phyloP scores from a whole-genome alignment of 2,113 vertebrate genomes.

The Etia nguti region DNA sequence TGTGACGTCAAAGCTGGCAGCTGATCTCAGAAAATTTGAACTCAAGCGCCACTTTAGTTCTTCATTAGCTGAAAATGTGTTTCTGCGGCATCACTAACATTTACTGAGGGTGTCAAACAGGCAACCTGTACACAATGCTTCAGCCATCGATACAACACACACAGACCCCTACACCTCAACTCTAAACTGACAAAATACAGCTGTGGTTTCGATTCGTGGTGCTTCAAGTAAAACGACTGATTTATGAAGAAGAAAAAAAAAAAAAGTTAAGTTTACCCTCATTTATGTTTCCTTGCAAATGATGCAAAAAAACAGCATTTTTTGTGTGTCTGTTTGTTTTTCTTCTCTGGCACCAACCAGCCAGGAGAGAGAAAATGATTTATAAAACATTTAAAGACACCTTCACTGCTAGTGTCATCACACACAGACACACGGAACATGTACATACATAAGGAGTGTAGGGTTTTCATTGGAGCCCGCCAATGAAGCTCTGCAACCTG shows the following conservation, averaged over 20 bases:
- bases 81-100: conserved; percentile 40
- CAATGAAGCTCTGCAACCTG: conserved; percentile 77
- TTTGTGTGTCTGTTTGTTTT: background rate
- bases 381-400: conserved; percentile 54
- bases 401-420: background rate
- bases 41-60: background rate
- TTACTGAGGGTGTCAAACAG: conserved; percentile 56
- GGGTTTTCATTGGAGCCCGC: conserved; percentile 77
- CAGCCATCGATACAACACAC: conserved; percentile 37
- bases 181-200: conserved; percentile 38
- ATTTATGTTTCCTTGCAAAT: conserved; percentile 28
- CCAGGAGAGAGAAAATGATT: conserved; percentile 34
- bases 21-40: background rate
- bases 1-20: background rate
- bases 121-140: conserved; percentile 31
- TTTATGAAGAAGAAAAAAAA: conserved; percentile 34
- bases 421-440: background rate
- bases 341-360: conserved; percentile 44
- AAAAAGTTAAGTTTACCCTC: background rate
- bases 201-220: conserved; percentile 52
- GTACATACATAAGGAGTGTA: conserved; percentile 41
- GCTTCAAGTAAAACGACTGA: conserved; percentile 71
- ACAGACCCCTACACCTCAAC: conserved; percentile 19
- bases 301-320: background rate
- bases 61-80: background rate